Conservation (phyloP, 2,797 vertebrate genomes). For the Danio tinwini region DNA sequence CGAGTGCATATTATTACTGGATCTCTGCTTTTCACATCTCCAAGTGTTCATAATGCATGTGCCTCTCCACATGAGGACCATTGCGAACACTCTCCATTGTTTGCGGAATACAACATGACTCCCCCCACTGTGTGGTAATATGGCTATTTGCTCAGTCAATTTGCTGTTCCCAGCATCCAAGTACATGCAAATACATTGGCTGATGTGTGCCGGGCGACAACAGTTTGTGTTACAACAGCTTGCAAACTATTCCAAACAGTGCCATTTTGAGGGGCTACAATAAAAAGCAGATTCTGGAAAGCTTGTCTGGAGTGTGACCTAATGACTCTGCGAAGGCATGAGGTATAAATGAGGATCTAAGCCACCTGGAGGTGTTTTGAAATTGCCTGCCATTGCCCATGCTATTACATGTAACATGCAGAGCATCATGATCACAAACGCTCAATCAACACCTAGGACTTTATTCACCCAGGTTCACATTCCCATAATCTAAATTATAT, state of each 20-base stretch:
- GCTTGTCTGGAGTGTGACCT: slow-evolving; percentile 35
- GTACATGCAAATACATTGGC: slow-evolving; percentile 78
- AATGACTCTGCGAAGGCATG: slow-evolving; percentile 38
- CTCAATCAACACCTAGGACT: slow-evolving; percentile 32
- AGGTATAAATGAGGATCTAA: slow-evolving; percentile 47
- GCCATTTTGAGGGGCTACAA: slow-evolving; percentile 62
- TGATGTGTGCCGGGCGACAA: slow-evolving; percentile 69
- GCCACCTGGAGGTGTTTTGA: slow-evolving; percentile 45
- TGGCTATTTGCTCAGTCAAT: slow-evolving; percentile 84
- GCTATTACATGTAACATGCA: slow-evolving; percentile 44
- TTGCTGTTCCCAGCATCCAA: slow-evolving; percentile 79
- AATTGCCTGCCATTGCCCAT: slow-evolving; percentile 43
- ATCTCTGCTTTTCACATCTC: slow-evolving; percentile 67
- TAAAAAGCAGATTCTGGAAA: slow-evolving; percentile 50
- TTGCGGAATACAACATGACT: slow-evolving; percentile 74
- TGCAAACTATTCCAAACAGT: slow-evolving; percentile 72
- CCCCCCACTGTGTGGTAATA: slow-evolving; percentile 82
- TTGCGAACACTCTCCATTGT: slow-evolving; percentile 71
- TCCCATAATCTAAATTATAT: slow-evolving; percentile 41
- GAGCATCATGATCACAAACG: slow-evolving; percentile 39
- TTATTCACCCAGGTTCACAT: slow-evolving; percentile 27
- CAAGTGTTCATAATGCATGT: slow-evolving; percentile 72
- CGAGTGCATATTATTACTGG: slow-evolving; percentile 58
- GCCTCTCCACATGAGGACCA: slow-evolving; percentile 72
- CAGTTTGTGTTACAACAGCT: slow-evolving; percentile 71